Evolutionary conservation across 2,113 vertebrate genomes (phyloP).

Genomic region (Etia nguti): DNA sequence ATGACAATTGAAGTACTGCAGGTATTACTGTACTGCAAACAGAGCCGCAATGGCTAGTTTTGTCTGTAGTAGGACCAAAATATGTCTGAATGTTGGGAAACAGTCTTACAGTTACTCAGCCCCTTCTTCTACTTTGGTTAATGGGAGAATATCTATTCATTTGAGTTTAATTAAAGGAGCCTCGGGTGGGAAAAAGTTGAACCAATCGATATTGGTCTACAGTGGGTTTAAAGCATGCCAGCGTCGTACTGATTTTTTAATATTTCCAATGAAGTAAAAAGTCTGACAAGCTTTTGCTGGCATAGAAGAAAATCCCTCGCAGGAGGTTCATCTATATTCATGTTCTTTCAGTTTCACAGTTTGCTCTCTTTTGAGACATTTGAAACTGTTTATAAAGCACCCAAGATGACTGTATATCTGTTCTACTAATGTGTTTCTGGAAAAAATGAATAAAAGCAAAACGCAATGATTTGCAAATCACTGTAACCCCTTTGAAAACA

Average conservation of each 20-base stretch:
- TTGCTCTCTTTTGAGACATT: background rate
- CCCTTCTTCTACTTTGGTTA: background rate
- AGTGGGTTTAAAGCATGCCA: background rate
- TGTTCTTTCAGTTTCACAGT: background rate
- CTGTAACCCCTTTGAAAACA: background rate
- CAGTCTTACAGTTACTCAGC: background rate
- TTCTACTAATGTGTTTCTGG: background rate
- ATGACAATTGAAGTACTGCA: background rate
- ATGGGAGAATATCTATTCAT: background rate
- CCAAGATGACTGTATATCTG: background rate
- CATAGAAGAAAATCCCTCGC: background rate
- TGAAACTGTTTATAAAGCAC: background rate
- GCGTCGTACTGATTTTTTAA: background rate
- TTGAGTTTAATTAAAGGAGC: background rate
- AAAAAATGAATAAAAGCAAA: background rate
- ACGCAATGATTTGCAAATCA: background rate
- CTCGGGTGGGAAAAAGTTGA: background rate
- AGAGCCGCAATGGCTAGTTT: background rate
- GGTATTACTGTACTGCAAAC: background rate
- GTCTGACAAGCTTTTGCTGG: background rate
- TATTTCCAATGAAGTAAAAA: background rate
- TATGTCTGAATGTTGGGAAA: background rate
- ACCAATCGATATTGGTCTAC: background rate
- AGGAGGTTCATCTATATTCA: background rate
- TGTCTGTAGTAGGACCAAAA: background rate